A percentile compares a stretch with the other conserved stretches of the same genome.
phyloP scores from a whole-genome alignment of 2,113 vertebrate species.

The Sardina pilchardus region DNA sequence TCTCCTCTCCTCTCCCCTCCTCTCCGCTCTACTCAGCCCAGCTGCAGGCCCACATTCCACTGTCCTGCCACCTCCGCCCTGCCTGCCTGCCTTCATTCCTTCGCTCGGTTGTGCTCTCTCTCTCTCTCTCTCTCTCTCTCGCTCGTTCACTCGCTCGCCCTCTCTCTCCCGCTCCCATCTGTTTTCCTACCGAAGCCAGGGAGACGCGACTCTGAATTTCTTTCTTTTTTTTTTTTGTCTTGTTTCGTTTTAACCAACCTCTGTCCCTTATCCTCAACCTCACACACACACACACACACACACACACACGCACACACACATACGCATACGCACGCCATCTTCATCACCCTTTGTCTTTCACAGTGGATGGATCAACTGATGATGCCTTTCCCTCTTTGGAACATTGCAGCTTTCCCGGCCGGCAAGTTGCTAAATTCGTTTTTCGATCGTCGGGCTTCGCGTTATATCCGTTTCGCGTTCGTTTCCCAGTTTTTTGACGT shows the following conservation, averaged over 20 bases:
- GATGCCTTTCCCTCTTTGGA: not conserved
- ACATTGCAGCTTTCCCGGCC: not conserved
- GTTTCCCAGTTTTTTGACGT: constrained; percentile 8
- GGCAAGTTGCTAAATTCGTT: not conserved
- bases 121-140: constrained; percentile 7
- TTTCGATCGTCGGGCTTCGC: not conserved
- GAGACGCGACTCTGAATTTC: not conserved
- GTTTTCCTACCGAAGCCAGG: not conserved
- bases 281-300: constrained; percentile 40
- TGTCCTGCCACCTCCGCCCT: constrained; percentile 34
- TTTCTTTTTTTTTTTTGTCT: constrained; percentile 37
- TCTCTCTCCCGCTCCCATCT: constrained; percentile 26
- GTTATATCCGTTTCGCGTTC: not conserved
- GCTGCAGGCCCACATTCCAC: constrained; percentile 60
- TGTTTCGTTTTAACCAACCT: not conserved
- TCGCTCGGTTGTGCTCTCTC: not conserved
- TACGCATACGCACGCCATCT: not conserved
- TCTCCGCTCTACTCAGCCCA: constrained; percentile 43
- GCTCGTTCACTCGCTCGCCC: constrained; percentile 28
- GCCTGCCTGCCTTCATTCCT: constrained; percentile 12
- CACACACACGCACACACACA: not conserved
- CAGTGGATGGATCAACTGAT: not conserved
- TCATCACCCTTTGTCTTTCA: constrained; percentile 16
- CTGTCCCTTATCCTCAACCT: constrained; percentile 46
- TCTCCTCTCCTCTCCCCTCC: not conserved